Evolutionary conservation across 2,888 invertebrate species (phyloP).

Genomic region (Rhamnusium bicolor): DNA sequence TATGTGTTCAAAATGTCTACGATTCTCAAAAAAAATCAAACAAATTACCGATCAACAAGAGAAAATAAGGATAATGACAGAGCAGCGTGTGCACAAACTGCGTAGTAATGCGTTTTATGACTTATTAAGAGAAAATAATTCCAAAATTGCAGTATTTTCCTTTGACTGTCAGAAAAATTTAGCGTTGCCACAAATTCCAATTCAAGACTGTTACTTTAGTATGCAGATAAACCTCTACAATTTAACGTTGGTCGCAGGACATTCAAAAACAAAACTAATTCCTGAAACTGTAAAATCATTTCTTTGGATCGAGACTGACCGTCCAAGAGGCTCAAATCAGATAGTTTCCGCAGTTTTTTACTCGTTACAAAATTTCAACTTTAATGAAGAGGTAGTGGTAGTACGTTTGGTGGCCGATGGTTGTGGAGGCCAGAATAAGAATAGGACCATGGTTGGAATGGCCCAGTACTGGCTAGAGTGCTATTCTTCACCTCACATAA

Average conservation of each 20-base stretch:
- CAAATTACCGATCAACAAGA: too few species aligned
- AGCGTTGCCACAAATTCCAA: conserved; percentile 60
- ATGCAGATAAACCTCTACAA: conserved; percentile 59
- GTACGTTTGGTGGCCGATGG: conserved; percentile 6
- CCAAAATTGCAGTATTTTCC: not conserved
- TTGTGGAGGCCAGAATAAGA: conserved; percentile 4
- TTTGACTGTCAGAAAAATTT: conserved; percentile 59
- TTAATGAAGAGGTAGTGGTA: not conserved
- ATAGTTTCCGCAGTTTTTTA: not conserved
- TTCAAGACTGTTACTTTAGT: conserved; percentile 62
- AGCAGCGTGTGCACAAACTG: conserved; percentile 17
- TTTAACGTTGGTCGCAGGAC: conserved; percentile 61
- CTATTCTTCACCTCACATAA: not conserved
- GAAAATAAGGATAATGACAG: conserved; percentile 10
- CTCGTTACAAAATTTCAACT: not conserved
- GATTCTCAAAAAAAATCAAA: conserved; percentile 7
- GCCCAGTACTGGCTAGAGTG: conserved; percentile 26
- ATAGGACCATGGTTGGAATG: conserved; percentile 33
- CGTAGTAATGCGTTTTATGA: not conserved
- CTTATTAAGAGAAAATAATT: not conserved
- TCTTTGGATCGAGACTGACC: conserved; percentile 1
- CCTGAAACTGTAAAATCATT: conserved; percentile 32
- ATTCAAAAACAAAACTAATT: conserved; percentile 53
- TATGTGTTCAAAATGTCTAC: conserved; percentile 15
- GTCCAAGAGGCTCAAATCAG: conserved; percentile 14